Base-by-base conservation (phyloP, 2,113 vertebrate genomes). In the Apaloderma vittatum region DNA sequence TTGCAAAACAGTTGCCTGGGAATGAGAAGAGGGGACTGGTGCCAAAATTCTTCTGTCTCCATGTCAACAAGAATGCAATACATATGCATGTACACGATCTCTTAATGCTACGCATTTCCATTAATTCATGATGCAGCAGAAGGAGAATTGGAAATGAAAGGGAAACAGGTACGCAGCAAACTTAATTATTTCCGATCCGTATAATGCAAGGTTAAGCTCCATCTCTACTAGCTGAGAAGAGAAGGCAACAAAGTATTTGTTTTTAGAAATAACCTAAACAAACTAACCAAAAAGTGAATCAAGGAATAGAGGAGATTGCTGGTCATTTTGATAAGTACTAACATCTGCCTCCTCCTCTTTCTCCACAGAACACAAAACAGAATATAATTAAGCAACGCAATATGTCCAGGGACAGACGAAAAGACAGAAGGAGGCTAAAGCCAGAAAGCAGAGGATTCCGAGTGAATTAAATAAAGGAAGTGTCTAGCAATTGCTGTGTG, bases 361-460 rank as follows among this genome's bases (percentile, higher is more conserved):
- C 37, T 86, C 32, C 51, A 55, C 1, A 2, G 92, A 73, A 88
- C 48, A 62, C 36, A 46, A 66, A 86, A 11, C 87, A 95, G 66
- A 65, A 94, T 87, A 86, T 65, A 95, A 97, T 97, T 97, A 97
- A 83, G 55, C 78, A 84, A 57, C 27, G 84, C 81, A 94, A 8
- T 91, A 84, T 90, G 73, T 94, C 87, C 88, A 89, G n/a, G n/a
- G 45, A 94, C 70, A 90, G 63, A 93, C 49, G 73, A 96, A 90
- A 91, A 91, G 70, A 93, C 67, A 96, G 59, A 92, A 91, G 81
- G 74, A 93, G 86, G 82, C 13, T 83, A 66, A 68, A 84, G 82
- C 65, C 79, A 85, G 76, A 94, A 95, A 86, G 58, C 76, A 90
- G 76, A 80, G 34, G n/a, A 94, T 66, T 94, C 71, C 48, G 19